phyloP scores from a whole-genome alignment of 2,113 vertebrate species.

The Proteles cristata region DNA sequence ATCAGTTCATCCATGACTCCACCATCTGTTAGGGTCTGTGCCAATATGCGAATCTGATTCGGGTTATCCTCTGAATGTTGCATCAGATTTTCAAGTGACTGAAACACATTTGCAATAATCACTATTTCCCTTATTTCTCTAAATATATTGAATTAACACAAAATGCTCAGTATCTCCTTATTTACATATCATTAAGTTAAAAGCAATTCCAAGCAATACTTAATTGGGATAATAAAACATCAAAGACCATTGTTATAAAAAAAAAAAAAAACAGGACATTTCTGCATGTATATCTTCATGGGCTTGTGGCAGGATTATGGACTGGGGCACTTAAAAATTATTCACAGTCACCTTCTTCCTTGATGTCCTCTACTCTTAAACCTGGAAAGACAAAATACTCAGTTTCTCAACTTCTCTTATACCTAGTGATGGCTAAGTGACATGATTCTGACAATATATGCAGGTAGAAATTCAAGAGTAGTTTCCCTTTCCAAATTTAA shows the following conservation, averaged over 20 bases:
- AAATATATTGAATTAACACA: constrained; percentile 24
- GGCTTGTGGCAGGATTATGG: neutral
- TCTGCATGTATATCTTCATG: neutral
- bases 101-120: constrained; percentile 69
- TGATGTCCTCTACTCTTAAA: neutral
- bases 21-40: constrained; percentile 98
- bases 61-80: constrained; percentile 97
- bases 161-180: neutral
- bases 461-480: neutral
- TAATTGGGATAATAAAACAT: constrained; percentile 3
- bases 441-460: neutral
- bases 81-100: constrained; percentile 94
- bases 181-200: constrained; percentile 27
- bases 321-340: neutral
- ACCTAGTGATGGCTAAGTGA: neutral
- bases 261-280: neutral
- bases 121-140: constrained; percentile 29
- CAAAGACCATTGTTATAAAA: neutral
- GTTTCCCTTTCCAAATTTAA: neutral
- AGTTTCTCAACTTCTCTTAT: neutral
- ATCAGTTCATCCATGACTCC: constrained; percentile 98
- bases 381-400: neutral
- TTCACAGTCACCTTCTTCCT: neutral
- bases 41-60: constrained; percentile 96
- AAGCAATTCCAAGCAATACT: constrained; percentile 14